Evolutionary conservation across 2,113 vertebrate species (phyloP).

Genomic region (Hemichromis elongatus): DNA sequence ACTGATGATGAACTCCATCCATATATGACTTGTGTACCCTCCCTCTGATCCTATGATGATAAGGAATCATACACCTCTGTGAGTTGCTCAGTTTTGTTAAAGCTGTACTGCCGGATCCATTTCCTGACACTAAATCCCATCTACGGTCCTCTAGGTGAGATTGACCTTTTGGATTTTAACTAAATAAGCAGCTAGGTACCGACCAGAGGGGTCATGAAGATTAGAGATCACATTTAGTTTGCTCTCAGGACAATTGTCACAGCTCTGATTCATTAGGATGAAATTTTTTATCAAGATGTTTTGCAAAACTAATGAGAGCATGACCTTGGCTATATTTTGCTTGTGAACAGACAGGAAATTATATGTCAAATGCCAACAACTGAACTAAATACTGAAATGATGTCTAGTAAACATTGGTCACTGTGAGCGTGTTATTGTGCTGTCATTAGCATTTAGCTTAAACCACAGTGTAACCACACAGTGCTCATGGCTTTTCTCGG

Average conservation of each 20-base stretch:
- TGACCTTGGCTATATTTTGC: not conserved
- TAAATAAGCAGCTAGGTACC: not conserved
- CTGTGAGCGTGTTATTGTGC: not conserved
- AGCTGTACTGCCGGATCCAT: not conserved
- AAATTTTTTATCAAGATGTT: not conserved
- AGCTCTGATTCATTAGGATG: not conserved
- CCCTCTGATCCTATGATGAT: not conserved
- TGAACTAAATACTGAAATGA: not conserved
- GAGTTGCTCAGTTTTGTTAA: not conserved
- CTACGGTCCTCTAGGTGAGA: not conserved
- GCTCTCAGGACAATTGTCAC: not conserved
- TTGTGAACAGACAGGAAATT: not conserved
- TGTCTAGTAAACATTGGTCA: not conserved
- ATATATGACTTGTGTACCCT: not conserved
- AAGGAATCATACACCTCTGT: not conserved
- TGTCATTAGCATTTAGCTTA: not conserved
- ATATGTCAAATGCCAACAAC: not conserved
- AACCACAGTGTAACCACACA: not conserved
- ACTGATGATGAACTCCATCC: not conserved
- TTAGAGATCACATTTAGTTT: not conserved
- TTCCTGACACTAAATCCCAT: not conserved
- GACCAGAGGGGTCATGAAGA: not conserved
- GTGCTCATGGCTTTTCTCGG: not conserved
- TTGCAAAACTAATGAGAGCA: not conserved
- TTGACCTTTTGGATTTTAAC: not conserved